Evolutionary conservation across 2,888 invertebrate species (phyloP).

Genomic region (Parasteatoda lunata): DNA sequence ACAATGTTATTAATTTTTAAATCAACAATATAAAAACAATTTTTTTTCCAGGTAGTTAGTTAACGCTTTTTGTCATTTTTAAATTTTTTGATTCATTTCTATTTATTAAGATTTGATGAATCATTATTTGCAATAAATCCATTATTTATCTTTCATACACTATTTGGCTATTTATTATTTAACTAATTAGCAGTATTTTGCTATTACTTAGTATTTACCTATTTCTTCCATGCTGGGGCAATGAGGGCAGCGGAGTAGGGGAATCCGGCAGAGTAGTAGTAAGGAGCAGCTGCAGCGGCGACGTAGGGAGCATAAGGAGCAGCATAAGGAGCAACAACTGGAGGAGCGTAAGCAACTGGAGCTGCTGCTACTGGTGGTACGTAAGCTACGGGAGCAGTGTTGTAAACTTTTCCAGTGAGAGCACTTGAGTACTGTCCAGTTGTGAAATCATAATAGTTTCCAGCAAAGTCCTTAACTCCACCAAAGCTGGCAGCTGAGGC

Average conservation of each 20-base stretch:
- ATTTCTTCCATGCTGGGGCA: slow-evolving; percentile 25
- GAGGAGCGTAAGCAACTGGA: background rate
- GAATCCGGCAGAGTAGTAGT: slow-evolving; percentile 2
- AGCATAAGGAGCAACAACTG: background rate
- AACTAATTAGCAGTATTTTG: too few species aligned
- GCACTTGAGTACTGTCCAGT: slow-evolving; percentile 69
- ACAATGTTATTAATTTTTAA: too few species aligned
- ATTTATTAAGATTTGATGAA: too few species aligned
- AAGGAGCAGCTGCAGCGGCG: background rate
- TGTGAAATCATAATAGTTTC: slow-evolving; percentile 70
- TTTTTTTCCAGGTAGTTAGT: too few species aligned
- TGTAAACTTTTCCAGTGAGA: slow-evolving; percentile 70
- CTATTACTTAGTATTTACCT: too few species aligned
- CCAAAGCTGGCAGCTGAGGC: slow-evolving; percentile 61
- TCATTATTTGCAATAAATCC: too few species aligned
- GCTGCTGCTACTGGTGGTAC: slow-evolving; percentile 12
- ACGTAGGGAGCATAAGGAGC: background rate
- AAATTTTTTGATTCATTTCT: too few species aligned
- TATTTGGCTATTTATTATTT: too few species aligned
- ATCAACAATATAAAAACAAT: too few species aligned
- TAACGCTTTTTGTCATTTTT: too few species aligned
- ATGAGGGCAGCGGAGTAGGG: slow-evolving; percentile 21
- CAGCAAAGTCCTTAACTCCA: slow-evolving; percentile 67
- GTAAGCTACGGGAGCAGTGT: slow-evolving; percentile 58
- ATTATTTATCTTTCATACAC: too few species aligned